Evolutionary conservation across 2,888 invertebrate genomes (phyloP).

Genomic region (Heliconius erato): DNA sequence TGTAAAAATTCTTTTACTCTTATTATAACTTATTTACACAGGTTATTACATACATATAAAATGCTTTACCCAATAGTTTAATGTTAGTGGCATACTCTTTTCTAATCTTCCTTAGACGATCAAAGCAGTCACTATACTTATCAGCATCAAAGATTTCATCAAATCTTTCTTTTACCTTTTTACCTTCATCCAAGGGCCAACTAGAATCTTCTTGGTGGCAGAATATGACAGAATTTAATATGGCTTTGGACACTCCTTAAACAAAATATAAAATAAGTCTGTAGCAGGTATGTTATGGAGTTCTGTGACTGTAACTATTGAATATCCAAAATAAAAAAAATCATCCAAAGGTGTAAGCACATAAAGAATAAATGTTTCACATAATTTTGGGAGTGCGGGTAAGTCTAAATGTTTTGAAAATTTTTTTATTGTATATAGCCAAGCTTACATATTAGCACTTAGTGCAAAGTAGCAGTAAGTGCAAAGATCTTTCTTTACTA

Average conservation of each 20-base stretch:
- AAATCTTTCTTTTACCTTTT: conserved; percentile 97
- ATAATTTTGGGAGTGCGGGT: too few relatives aligned
- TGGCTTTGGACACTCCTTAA: conserved; percentile 96
- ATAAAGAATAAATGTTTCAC: too few relatives aligned
- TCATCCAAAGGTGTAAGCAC: too few relatives aligned
- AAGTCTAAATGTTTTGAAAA: too few relatives aligned
- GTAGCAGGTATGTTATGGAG: background rate
- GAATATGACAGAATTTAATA: conserved; percentile 98
- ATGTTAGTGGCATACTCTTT: conserved; percentile 86
- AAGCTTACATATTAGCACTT: too few relatives aligned
- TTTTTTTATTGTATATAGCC: too few relatives aligned
- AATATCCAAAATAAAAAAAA: too few relatives aligned
- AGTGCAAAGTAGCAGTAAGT: too few relatives aligned
- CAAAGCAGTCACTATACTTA: conserved; percentile 95
- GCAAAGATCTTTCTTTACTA: too few relatives aligned
- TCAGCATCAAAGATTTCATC: conserved; percentile 99
- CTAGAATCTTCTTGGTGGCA: conserved; percentile 99
- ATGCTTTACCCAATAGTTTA: conserved; percentile 81
- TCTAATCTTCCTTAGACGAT: conserved; percentile 88
- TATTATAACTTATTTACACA: too few relatives aligned
- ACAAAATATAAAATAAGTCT: conserved; percentile 54
- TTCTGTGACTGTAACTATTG: too few relatives aligned
- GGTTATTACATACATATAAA: background rate
- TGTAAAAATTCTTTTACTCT: too few relatives aligned
- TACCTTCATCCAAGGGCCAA: conserved; percentile 98